Evolutionary conservation across 1,140 invertebrate species (phyloP), one percentile per base, ranked within the genome.

Genomic region (Drosophila repleta): DNA sequence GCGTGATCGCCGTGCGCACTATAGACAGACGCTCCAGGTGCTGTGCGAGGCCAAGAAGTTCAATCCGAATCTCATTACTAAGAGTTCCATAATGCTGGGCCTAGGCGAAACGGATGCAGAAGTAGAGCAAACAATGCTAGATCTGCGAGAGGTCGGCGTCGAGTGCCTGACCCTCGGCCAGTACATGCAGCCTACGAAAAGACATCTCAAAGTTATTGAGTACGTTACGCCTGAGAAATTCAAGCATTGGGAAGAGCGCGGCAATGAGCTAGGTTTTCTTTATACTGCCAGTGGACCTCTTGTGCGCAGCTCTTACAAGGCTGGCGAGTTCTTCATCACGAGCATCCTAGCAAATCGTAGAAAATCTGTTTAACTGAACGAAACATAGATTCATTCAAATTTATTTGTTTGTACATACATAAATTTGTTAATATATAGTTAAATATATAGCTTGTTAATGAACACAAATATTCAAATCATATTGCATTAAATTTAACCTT

Each of bases 161-260:
- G 98, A 99, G 90, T 99, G 98, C 92, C 80, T 99, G 0, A 99
- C 99, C 1, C 92, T 99, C 6, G 99, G 99, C 0, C 99, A 99
- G 91, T 99, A 99, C 91, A 99, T 99, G 98, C 99, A 99, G 92
- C 98, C 99, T 0, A 99, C 98, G 2, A 99, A 99, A 90, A 94
- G 95, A 52, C 99, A 99, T 93, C 93, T 99, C 4, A 98, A 98
- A 93, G 98, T 99, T 0, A 96, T 96, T 52, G 98, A 99, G 92
- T 99, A 99, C 93, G 96, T 99, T 0, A 99, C 97, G 1, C 98
- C 98, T 0, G 96, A 96, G 72, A 99, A 98, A 92, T 99, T 98
- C 91, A 94, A 97, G 80, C 92, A 96, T 64, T 99, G 98, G 98
- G 96, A 99, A 92, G 93, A 94, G 26, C 90, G 95, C 4, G 99